A percentile compares a stretch with the other conserved stretches of the same genome.
Evolutionary conservation across 2,888 invertebrate species (phyloP).

Genomic region (Drosophila ezoana): DNA sequence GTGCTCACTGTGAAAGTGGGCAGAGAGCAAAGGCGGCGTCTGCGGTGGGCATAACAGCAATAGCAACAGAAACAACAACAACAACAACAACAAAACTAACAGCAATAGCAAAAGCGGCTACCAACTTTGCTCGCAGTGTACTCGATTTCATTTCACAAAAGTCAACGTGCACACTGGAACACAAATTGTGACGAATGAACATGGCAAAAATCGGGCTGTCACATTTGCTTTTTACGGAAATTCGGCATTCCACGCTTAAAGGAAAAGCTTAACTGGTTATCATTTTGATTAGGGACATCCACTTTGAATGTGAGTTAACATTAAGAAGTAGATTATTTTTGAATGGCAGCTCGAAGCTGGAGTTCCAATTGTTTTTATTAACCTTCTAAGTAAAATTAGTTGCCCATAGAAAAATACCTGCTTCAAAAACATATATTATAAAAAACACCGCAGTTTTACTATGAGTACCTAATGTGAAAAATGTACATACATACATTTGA

Average conservation of each 20-base stretch:
- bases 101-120: conserved; percentile 56
- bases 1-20: conserved; percentile 75
- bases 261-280: background rate
- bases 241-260: conserved; percentile 28
- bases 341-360: too few species aligned
- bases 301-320: background rate
- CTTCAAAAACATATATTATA: too few species aligned
- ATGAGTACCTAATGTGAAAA: too few species aligned
- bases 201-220: conserved; percentile 13
- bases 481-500: too few species aligned
- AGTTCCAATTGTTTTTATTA: too few species aligned
- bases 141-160: conserved; percentile 74
- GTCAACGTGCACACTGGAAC: conserved; percentile 59
- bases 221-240: conserved; percentile 13
- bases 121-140: conserved; percentile 56
- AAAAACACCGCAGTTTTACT: too few species aligned
- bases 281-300: background rate
- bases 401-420: too few species aligned
- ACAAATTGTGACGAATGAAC: conserved; percentile 8
- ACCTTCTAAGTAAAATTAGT: too few species aligned
- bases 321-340: too few species aligned
- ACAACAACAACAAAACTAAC: conserved; percentile 15
- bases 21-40: conserved; percentile 58
- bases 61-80: conserved; percentile 14
- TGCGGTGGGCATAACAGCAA: conserved; percentile 33